Conservation (phyloP, 2,113 vertebrate species). For the Apodemus speciosus region DNA sequence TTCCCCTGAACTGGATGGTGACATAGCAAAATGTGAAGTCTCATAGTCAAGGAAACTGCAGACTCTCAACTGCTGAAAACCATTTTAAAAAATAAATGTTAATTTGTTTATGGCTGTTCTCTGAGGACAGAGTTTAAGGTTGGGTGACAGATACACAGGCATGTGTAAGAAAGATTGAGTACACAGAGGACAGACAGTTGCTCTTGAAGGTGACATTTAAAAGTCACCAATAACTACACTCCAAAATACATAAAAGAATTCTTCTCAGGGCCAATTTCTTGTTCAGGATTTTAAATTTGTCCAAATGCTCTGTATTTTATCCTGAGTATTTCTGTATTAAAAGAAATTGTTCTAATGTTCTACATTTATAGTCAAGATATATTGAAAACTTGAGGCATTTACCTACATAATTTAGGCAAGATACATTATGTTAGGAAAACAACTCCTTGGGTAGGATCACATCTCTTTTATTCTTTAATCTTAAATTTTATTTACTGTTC, state of each 20-base stretch:
- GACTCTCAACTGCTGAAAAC: not conserved
- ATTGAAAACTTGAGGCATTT: conserved; percentile 33
- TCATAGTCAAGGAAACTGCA: not conserved
- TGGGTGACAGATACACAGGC: not conserved
- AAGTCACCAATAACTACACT: conserved; percentile 46
- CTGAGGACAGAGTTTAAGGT: not conserved
- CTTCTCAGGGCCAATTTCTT: conserved; percentile 48
- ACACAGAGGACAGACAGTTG: conserved; percentile 30
- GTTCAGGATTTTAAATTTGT: conserved; percentile 60
- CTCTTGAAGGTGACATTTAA: conserved; percentile 63
- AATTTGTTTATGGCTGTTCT: not conserved
- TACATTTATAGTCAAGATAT: conserved; percentile 31
- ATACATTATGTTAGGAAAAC: not conserved
- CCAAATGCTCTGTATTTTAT: conserved; percentile 17
- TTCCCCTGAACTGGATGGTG: not conserved
- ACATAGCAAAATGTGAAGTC: not conserved
- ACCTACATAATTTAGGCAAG: conserved; percentile 22
- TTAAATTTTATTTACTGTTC: not conserved
- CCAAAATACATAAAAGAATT: conserved; percentile 48
- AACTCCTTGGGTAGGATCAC: not conserved
- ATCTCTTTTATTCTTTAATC: not conserved
- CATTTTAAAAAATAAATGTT: not conserved
- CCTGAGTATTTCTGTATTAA: not conserved
- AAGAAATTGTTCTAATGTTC: not conserved
- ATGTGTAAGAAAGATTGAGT: not conserved